Percentiles rank a stretch among this genome's conserved stretches.
These are phyloP conservation scores for Diploptera punctata DNA, from an alignment of 2,888 invertebrate genomes.

Conservation along the genomic window DNA sequence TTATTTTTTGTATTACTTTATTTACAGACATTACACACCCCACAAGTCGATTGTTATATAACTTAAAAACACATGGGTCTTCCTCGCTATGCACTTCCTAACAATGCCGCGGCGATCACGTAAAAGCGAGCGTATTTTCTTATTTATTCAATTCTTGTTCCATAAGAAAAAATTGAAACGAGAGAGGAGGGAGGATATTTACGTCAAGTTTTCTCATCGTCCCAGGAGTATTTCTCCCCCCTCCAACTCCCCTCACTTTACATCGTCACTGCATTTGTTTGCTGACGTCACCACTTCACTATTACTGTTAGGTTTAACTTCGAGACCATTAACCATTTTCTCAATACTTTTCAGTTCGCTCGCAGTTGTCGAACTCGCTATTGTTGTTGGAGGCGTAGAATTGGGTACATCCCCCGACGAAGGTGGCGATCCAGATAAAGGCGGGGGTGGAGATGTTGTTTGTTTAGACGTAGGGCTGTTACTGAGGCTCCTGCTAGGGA, in stretches of 20 bases:
- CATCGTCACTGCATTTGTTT: conserved; percentile 22
- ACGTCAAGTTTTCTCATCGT: conserved; percentile 8
- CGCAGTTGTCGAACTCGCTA: conserved; percentile 61
- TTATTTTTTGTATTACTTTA: conserved; percentile 17
- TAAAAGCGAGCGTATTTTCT: background rate
- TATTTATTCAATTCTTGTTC: background rate
- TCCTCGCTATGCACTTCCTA: background rate
- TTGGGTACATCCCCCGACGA: conserved; percentile 51
- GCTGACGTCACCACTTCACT: conserved; percentile 26
- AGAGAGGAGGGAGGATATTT: conserved; percentile 11
- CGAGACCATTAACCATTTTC: conserved; percentile 96
- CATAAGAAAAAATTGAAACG: background rate
- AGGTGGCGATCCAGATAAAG: conserved; percentile 44
- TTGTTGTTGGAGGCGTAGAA: conserved; percentile 47
- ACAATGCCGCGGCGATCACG: background rate
- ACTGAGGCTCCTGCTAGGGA: conserved; percentile 45
- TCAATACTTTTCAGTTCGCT: conserved; percentile 95
- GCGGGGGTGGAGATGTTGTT: conserved; percentile 35
- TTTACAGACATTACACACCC: conserved; percentile 21
- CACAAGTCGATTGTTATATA: no score
- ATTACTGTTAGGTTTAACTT: conserved; percentile 66
- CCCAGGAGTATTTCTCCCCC: conserved; percentile 22
- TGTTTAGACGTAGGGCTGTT: conserved; percentile 37
- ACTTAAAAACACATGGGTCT: background rate
- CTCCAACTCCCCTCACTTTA: conserved; percentile 29